Evolutionary conservation across 2,797 vertebrate genomes (phyloP).

Genomic region (Huso huso): DNA sequence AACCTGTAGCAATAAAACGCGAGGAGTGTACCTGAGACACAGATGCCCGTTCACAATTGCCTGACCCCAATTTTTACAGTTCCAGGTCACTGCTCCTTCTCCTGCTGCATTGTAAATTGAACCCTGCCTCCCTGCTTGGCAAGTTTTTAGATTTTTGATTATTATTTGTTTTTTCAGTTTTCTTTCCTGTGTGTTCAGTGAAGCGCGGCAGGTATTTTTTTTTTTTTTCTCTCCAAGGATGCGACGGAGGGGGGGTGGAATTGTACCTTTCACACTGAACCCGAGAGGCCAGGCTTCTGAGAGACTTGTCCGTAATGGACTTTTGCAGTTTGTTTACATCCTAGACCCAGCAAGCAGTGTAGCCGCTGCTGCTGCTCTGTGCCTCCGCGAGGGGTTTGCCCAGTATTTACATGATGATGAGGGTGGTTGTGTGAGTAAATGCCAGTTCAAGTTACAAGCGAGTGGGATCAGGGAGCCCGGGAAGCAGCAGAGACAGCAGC

Average conservation of each 20-base stretch:
- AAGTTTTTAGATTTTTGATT: slow-evolving; percentile 47
- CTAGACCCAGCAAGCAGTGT: slow-evolving; percentile 47
- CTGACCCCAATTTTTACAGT: slow-evolving; percentile 66
- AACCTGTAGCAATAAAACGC: slow-evolving; percentile 31
- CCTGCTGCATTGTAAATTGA: slow-evolving; percentile 71
- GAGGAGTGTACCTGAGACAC: slow-evolving; percentile 43
- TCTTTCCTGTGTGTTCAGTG: slow-evolving; percentile 60
- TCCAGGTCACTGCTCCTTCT: slow-evolving; percentile 59
- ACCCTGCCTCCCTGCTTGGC: slow-evolving; percentile 66
- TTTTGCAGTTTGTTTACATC: slow-evolving; percentile 56
- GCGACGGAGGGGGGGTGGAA: slow-evolving; percentile 47
- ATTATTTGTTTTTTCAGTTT: no score
- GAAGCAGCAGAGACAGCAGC: slow-evolving; percentile 31
- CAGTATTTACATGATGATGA: slow-evolving; percentile 43
- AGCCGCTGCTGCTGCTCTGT: neutral
- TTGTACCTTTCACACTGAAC: slow-evolving; percentile 51
- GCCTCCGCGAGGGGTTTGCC: slow-evolving; percentile 42
- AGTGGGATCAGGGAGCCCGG: slow-evolving; percentile 43
- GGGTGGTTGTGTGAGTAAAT: slow-evolving; percentile 36
- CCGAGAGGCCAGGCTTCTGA: slow-evolving; percentile 59
- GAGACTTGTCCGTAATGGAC: slow-evolving; percentile 53
- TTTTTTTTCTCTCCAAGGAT: slow-evolving; percentile 34
- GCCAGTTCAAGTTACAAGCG: slow-evolving; percentile 37
- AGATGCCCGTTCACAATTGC: slow-evolving; percentile 62
- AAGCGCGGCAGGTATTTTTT: slow-evolving; percentile 61